Percentiles rank a stretch among this genome's conserved stretches.
Evolutionary conservation across 2,113 vertebrate genomes (phyloP).

Genomic region (Dryoscopus gambensis): DNA sequence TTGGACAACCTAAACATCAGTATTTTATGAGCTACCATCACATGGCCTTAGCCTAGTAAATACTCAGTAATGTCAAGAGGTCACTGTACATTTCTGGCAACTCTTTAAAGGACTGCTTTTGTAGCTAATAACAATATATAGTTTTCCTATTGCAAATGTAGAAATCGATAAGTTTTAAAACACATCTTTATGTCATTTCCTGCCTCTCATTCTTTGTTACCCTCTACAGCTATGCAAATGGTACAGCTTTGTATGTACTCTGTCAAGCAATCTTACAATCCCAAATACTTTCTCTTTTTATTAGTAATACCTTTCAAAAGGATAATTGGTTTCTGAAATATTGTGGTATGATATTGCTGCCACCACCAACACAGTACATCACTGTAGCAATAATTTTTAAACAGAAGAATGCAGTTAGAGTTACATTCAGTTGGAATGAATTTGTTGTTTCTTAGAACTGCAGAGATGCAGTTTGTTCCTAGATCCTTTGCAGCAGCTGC

Average conservation of each 20-base stretch:
- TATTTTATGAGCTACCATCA: background rate
- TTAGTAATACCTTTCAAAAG: background rate
- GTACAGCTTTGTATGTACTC: background rate
- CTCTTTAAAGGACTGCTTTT: background rate
- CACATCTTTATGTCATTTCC: background rate
- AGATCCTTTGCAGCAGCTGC: background rate
- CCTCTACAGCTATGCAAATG: background rate
- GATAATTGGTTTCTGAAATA: background rate
- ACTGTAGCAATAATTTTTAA: background rate
- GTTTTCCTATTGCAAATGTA: background rate
- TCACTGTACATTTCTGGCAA: background rate
- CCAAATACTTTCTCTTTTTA: background rate
- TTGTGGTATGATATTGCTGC: background rate
- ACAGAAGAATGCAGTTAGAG: background rate
- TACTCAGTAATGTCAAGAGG: background rate
- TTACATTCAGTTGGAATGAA: background rate
- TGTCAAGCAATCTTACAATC: background rate
- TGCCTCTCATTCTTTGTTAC: background rate
- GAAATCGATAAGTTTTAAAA: background rate
- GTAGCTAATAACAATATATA: background rate
- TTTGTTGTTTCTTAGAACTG: background rate
- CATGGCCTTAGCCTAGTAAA: background rate
- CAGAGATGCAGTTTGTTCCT: background rate
- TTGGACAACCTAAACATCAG: background rate
- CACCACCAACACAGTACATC: accelerated